These are phyloP conservation scores for Cataglyphis albicans DNA, from an alignment of 2,888 invertebrate species.

Conservation along the genomic window DNA sequence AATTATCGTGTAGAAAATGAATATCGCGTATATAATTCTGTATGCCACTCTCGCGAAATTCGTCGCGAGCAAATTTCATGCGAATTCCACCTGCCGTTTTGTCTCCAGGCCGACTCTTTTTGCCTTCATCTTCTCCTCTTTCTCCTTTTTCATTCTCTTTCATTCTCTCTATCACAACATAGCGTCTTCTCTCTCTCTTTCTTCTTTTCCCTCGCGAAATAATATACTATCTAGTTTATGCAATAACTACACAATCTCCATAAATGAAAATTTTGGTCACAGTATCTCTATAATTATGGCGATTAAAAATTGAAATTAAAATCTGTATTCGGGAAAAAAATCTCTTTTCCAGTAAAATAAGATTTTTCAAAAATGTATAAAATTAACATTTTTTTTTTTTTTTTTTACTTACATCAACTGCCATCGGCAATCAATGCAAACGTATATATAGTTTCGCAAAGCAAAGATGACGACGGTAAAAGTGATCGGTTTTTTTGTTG, in stretches of 20 bases:
- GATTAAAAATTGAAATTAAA: neutral
- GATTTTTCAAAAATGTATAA: neutral
- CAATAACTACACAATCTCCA: neutral
- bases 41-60: conserved; percentile 26
- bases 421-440: neutral
- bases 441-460: neutral
- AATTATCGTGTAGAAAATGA: neutral
- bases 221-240: conserved; percentile 24
- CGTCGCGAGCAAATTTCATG: conserved; percentile 79
- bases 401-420: neutral
- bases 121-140: conserved; percentile 54
- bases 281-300: neutral
- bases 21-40: neutral
- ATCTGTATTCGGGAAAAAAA: neutral
- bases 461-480: neutral
- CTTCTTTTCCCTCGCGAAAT: conserved; percentile 47
- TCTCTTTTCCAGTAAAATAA: neutral
- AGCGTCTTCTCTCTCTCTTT: neutral
- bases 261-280: conserved; percentile 19
- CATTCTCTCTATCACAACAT: neutral
- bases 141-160: conserved; percentile 16
- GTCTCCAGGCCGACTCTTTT: conserved; percentile 69
- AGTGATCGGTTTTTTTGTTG: conserved; percentile 9
- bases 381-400: neutral
- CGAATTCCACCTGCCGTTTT: conserved; percentile 81